Conservation (phyloP, 2,113 vertebrate species). For the Protobothrops mucrosquamatus region DNA sequence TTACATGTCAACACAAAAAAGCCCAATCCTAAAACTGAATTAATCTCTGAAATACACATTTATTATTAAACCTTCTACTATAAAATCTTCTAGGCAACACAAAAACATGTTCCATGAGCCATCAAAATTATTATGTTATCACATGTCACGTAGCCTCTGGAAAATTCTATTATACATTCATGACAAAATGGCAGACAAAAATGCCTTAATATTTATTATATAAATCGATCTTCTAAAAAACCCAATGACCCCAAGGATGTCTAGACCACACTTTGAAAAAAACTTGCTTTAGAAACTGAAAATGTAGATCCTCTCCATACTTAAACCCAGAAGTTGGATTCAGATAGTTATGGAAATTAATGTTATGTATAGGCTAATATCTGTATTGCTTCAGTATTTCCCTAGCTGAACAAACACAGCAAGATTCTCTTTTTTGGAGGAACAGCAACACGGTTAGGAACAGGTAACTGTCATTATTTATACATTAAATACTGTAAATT, state of each 20-base stretch:
- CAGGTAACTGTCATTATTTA: background rate
- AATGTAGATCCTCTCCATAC: too few relatives aligned
- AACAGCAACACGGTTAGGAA: background rate
- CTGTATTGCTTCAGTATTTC: background rate
- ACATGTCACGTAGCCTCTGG: background rate
- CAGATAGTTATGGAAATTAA: too few relatives aligned
- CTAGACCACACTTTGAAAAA: too few relatives aligned
- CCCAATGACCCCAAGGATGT: too few relatives aligned
- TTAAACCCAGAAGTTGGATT: too few relatives aligned
- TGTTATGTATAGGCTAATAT: too few relatives aligned
- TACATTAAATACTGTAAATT: background rate
- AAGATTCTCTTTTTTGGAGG: background rate
- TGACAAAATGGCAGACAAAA: background rate
- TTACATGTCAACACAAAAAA: background rate
- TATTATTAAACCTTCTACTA: background rate
- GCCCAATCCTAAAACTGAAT: background rate
- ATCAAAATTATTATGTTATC: background rate
- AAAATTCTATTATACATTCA: background rate
- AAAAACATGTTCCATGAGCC: background rate
- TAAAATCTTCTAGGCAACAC: background rate
- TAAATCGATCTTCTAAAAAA: background rate
- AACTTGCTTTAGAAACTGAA: too few relatives aligned
- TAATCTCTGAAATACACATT: background rate
- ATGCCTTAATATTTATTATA: background rate
- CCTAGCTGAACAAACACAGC: background rate